Base-by-base conservation (phyloP, 1,140 invertebrate genomes). In the Conopomorpha cramerella region DNA sequence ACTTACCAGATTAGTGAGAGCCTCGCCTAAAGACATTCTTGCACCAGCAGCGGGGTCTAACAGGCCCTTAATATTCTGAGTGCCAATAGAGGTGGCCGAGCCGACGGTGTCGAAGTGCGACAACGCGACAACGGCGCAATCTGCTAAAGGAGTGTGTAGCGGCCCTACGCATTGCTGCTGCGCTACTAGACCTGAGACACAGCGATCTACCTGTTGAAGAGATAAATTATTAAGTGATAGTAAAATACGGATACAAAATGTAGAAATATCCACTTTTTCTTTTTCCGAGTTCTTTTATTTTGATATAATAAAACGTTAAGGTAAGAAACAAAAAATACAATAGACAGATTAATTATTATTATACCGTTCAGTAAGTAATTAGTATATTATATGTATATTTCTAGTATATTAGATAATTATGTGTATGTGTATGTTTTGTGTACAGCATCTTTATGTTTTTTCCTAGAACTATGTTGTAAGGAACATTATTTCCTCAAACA, bases 91-190 rank as follows among this genome's bases (percentile, higher is more conserved):
- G 0, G 92, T 96, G 1, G 95, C 96, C 2, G 91, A 87, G 12
- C 96, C 96, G 37, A 86, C 82, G 1, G 74, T 76, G 19, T 83
- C 84, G 45, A 84, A 84, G 59, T 89, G 81, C 1, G 88, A 93
- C 10, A 96, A 80, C 2, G 95, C 92, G 10, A 93, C 89, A n/a
- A 98, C 87, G 1, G 92, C 95, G 38, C 93, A 94, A 77, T 99
- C 95, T 7, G 95, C 91, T 3, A 99, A 73, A 1, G 96, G 96
- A 4, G 93, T 95, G 62, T 99, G 96, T 1, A 98, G 72, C 0
- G 95, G 94, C 1, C 96, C 96, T 31, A 99, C 93, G 68, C 96
- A 99, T 64, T 99, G 96, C 54, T 99, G 96, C 72, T 98, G 96
- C 2, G 93, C 95, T 30, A 98, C 84, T 14, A 98, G 77, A 15